These are phyloP conservation scores for Drosophila arawakana DNA, from an alignment of 1,140 invertebrate genomes.

Conservation along the genomic window DNA sequence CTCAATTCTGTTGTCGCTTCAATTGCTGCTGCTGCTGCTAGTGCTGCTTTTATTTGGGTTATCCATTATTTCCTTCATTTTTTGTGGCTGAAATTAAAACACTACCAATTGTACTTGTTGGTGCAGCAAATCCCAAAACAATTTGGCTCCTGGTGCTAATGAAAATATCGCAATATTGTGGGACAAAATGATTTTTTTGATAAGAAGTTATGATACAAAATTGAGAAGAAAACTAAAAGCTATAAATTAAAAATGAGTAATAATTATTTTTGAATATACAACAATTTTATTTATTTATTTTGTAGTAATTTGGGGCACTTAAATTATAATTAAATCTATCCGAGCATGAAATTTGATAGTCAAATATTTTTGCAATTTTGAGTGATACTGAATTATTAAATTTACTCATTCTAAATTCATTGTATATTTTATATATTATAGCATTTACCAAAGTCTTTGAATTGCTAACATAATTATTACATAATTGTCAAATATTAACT, in stretches of 20 bases:
- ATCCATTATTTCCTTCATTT: neutral
- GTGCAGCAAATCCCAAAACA: neutral
- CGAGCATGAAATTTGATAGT: too few species aligned
- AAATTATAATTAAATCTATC: too few species aligned
- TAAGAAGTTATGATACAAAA: too few species aligned
- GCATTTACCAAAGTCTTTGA: neutral
- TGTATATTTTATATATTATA: neutral
- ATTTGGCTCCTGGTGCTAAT: neutral
- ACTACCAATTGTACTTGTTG: neutral
- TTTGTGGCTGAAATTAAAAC: neutral
- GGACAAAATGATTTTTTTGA: neutral
- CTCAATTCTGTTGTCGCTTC: slow-evolving; percentile 30
- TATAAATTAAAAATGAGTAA: too few species aligned
- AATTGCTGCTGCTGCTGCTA: slow-evolving; percentile 65
- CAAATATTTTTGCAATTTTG: too few species aligned
- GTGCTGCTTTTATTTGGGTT: slow-evolving; percentile 49
- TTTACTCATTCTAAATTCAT: too few species aligned
- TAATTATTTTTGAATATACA: too few species aligned
- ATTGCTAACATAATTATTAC: neutral
- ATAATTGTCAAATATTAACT: neutral
- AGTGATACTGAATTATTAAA: too few species aligned
- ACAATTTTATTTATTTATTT: too few species aligned
- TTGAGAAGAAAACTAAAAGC: too few species aligned
- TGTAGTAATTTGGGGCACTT: too few species aligned
- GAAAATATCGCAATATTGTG: neutral